Percentiles rank a stretch among this genome's conserved stretches.
These are phyloP conservation scores for Herminia tarsipennalis DNA, from an alignment of 2,888 invertebrate species.

Conservation along the genomic window DNA sequence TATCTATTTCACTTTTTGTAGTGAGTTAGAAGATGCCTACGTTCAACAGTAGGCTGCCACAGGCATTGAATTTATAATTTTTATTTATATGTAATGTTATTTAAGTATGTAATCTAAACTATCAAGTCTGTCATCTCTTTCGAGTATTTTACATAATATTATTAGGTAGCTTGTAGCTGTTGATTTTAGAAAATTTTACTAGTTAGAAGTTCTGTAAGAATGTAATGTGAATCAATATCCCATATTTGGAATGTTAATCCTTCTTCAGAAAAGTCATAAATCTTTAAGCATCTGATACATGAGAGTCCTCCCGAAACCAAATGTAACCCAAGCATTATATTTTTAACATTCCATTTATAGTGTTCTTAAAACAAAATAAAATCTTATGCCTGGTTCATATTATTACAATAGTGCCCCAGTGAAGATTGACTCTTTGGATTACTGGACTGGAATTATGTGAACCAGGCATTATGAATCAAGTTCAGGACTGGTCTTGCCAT, in stretches of 20 bases:
- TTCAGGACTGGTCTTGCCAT: too few relatives aligned
- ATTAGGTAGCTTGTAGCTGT: conserved; percentile 13
- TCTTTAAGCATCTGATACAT: conserved; percentile 31
- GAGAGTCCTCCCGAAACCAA: conserved; percentile 11
- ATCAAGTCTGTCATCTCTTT: background rate
- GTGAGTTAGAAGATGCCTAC: too few relatives aligned
- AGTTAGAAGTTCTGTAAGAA: background rate
- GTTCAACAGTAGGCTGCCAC: too few relatives aligned
- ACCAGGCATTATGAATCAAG: too few relatives aligned
- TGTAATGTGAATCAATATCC: conserved; percentile 1
- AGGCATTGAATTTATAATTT: background rate
- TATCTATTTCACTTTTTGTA: too few relatives aligned
- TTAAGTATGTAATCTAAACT: background rate
- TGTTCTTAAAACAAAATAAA: conserved; percentile 11
- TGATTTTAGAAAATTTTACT: conserved; percentile 25
- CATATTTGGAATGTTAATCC: conserved; percentile 16
- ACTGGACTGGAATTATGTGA: too few relatives aligned
- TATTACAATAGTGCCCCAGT: too few relatives aligned
- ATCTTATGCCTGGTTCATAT: too few relatives aligned
- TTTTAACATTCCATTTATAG: conserved; percentile 48
- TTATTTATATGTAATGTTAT: background rate
- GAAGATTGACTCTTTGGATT: too few relatives aligned
- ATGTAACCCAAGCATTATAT: conserved; percentile 16
- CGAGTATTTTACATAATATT: conserved; percentile 13
- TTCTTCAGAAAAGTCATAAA: conserved; percentile 14